These are phyloP conservation scores for Nomada goodeniana DNA, from an alignment of 2,888 invertebrate genomes.

Conservation along the genomic window DNA sequence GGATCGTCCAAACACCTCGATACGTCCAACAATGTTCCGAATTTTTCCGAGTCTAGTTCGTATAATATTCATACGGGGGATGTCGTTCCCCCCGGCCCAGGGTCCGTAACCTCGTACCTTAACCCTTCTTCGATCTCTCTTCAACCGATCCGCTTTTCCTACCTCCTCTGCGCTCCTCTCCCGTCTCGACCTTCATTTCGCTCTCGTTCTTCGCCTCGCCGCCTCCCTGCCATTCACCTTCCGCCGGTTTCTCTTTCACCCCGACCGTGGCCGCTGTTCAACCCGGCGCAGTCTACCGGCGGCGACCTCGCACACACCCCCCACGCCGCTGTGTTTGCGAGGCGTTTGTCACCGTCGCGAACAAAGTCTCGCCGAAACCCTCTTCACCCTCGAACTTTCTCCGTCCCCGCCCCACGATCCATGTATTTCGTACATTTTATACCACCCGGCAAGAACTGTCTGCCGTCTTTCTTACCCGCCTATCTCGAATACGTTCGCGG, in stretches of 20 bases:
- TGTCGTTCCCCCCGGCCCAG: constrained; percentile 5
- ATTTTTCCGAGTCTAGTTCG: background rate
- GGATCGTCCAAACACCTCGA: too few relatives aligned
- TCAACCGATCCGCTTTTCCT: constrained; percentile 36
- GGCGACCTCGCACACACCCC: constrained; percentile 55
- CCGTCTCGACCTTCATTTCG: constrained; percentile 56
- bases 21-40: background rate
- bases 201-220: constrained; percentile 47
- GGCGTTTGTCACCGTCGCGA: constrained; percentile 71
- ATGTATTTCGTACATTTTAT: constrained; percentile 12
- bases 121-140: constrained; percentile 44
- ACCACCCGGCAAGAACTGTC: background rate
- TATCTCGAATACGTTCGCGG: too few relatives aligned
- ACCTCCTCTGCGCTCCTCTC: constrained; percentile 8
- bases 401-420: background rate
- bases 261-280: constrained; percentile 37
- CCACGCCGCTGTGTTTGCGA: constrained; percentile 60
- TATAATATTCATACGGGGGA: too few relatives aligned
- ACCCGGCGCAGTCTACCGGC: constrained; percentile 46
- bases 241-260: constrained; percentile 48
- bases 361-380: constrained; percentile 61
- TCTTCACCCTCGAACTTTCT: constrained; percentile 23
- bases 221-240: constrained; percentile 18
- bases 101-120: constrained; percentile 39
- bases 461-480: background rate